Evolutionary conservation across 2,888 invertebrate genomes (phyloP), one percentile per base, ranked within the genome.

Genomic region (Willowsia nigromaculata): DNA sequence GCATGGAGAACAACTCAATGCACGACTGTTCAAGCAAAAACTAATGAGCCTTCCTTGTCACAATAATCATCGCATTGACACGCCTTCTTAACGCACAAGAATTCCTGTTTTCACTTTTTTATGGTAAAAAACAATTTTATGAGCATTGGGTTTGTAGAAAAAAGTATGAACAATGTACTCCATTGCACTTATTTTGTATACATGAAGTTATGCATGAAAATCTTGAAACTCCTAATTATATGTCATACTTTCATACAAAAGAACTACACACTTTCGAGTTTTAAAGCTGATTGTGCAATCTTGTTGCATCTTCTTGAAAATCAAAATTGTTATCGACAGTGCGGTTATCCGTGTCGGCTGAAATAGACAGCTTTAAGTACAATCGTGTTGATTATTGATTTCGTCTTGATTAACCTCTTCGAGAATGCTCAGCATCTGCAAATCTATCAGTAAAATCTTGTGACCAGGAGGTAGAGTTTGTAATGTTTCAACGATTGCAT

Each of bases 51-150:
- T 76, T 22, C 27, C 47, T 25, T 76, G 76, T 76, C 76, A 50
- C 53, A 50, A n/a, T 25, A 47, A 76, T 76, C 25, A 74, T 47
- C 50, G 27, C 25, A 43, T 43, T 43, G 76, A 50, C 76, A 76
- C 76, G 76, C 76, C 76, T 76, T 30, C 7, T 50, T 53, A 11
- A 43, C 76, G 25, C 30, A 76, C 50, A 76, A 9, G 30, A 33
- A 76, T 50, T 76, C 50, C 25, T 76, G 76, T 47, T 76, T 76
- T 76, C 76, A 47, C 76, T 76, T 76, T 76, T 74, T 50, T 33
- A 13, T n/a, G n/a, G n/a, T n/a, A n/a, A n/a, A n/a, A 27, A 9
- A 50, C 18, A 59, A 27, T 59, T 47, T 74, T 74, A 47, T 43
- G n/a, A 50, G 27, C 2, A 27, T 53, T 50, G 6, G 30, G 50